A percentile compares a stretch with the other conserved stretches of the same genome.
Evolutionary conservation across 2,888 invertebrate genomes (phyloP).

Genomic region (Anarsia innoxiella): DNA sequence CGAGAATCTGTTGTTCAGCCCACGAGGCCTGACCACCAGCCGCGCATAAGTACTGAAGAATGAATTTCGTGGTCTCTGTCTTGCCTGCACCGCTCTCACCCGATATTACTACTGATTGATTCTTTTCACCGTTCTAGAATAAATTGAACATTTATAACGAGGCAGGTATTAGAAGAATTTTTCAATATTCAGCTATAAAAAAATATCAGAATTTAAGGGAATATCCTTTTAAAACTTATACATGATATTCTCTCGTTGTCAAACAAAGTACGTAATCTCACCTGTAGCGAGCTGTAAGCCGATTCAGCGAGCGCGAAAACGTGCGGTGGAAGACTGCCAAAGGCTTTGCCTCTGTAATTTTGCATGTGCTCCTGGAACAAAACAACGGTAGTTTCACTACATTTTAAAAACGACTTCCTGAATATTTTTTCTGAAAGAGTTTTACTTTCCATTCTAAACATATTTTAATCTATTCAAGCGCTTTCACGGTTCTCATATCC

Average conservation of each 20-base stretch:
- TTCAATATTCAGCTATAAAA: too few species aligned
- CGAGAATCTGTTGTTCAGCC: conserved; percentile 97
- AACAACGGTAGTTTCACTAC: too few species aligned
- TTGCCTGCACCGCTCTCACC: conserved; percentile 96
- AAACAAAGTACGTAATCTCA: too few species aligned
- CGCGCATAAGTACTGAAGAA: conserved; percentile 92
- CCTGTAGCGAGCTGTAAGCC: conserved; percentile 85
- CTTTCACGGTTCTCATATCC: too few species aligned
- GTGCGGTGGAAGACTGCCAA: conserved; percentile 88
- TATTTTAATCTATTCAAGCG: too few species aligned
- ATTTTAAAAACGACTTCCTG: too few species aligned
- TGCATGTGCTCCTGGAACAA: conserved; percentile 85
- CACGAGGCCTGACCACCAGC: conserved; percentile 85
- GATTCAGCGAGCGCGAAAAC: conserved; percentile 94
- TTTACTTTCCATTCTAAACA: too few species aligned
- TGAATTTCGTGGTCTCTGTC: conserved; percentile 94
- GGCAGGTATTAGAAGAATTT: too few species aligned
- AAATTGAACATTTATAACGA: neutral
- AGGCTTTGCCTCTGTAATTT: conserved; percentile 87
- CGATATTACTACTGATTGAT: conserved; percentile 92
- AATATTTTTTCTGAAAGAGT: too few species aligned
- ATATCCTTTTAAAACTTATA: too few species aligned
- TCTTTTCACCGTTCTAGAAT: conserved; percentile 62
- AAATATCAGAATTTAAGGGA: too few species aligned
- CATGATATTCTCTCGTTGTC: too few species aligned